Evolutionary conservation across 2,888 invertebrate genomes (phyloP).

Genomic region (Glyphotaelius pellucidus): DNA sequence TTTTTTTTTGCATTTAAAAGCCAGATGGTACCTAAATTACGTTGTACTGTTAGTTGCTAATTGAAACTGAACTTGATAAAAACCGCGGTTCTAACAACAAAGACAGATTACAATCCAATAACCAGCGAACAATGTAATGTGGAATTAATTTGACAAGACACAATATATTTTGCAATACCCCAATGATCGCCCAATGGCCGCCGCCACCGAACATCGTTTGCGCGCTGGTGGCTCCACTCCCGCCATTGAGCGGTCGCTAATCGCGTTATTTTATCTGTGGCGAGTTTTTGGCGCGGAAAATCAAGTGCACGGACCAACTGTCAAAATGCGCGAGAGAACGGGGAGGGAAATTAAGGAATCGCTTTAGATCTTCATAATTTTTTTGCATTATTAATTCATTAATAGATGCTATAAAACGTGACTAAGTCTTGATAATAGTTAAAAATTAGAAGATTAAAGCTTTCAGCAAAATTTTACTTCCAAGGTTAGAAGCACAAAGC

Average conservation of each 20-base stretch:
- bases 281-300: slow-evolving; percentile 37
- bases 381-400: not conserved
- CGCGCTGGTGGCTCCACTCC: not conserved
- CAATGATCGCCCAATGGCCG: not conserved
- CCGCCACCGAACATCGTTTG: not conserved
- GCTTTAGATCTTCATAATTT: not conserved
- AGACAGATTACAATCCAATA: slow-evolving; percentile 13
- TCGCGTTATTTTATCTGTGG: slow-evolving; percentile 28
- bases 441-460: no score
- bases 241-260: slow-evolving; percentile 20
- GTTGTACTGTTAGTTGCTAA: not conserved
- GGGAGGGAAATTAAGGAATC: not conserved
- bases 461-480: no score
- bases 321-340: slow-evolving; percentile 1
- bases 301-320: slow-evolving; percentile 45
- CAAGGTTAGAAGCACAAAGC: no score
- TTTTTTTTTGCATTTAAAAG: not conserved
- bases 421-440: not conserved
- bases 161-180: not conserved
- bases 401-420: not conserved
- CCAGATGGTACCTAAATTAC: not conserved
- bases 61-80: not conserved
- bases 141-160: slow-evolving; percentile 35
- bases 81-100: not conserved
- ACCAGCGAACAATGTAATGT: slow-evolving; percentile 15